phyloP scores from a whole-genome alignment of 2,113 vertebrate genomes.

The Nyctibius bracteatus region DNA sequence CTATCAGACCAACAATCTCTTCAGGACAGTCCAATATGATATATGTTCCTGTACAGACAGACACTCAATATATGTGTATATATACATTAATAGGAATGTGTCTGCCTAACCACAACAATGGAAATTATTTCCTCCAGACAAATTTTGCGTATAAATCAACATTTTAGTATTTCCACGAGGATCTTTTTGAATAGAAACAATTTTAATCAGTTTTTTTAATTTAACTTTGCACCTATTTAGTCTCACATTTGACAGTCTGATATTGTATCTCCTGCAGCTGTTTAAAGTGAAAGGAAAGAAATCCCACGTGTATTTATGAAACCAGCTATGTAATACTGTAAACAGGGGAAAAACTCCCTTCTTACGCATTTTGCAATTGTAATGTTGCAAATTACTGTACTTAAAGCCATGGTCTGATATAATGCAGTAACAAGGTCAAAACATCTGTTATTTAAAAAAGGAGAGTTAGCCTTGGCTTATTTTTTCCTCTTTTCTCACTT shows the following conservation, averaged over 20 bases:
- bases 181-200: background rate
- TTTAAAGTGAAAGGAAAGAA: background rate
- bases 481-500: background rate
- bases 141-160: background rate
- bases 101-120: background rate
- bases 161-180: background rate
- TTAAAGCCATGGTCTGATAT: background rate
- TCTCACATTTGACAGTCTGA: background rate
- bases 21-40: background rate
- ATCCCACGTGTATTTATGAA: background rate
- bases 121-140: background rate
- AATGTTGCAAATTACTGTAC: background rate
- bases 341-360: background rate
- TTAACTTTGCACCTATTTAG: background rate
- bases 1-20: background rate
- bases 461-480: background rate
- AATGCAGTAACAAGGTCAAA: background rate
- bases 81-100: background rate
- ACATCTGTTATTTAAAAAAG: background rate
- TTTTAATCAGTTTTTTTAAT: background rate
- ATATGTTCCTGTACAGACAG: rapidly evolving
- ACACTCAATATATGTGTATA: background rate
- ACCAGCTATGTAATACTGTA: background rate
- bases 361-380: background rate
- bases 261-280: background rate